Percentiles rank a stretch among this genome's conserved stretches.
Evolutionary conservation across 2,113 vertebrate genomes (phyloP).

Genomic region (Mesoclemmys tuberculata): DNA sequence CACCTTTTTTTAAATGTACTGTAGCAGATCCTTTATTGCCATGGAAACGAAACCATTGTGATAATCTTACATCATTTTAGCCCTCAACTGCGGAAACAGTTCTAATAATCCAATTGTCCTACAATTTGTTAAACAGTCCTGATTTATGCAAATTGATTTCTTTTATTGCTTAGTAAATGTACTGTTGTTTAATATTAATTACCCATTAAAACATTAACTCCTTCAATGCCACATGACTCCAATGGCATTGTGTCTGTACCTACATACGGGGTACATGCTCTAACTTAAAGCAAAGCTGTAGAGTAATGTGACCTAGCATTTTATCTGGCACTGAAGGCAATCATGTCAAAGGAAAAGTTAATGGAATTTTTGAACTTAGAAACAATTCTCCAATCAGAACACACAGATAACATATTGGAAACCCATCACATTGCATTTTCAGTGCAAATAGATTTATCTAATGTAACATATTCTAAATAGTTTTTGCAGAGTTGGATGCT

Average conservation of each 20-base stretch:
- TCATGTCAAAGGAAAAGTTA: background rate
- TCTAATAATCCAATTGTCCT: background rate
- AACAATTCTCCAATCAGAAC: background rate
- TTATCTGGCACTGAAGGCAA: background rate
- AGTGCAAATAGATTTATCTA: background rate
- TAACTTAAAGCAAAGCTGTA: background rate
- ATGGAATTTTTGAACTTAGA: background rate
- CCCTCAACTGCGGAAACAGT: background rate
- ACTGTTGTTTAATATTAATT: background rate
- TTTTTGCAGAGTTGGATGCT: background rate
- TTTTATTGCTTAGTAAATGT: conserved; percentile 3
- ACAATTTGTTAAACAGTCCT: background rate
- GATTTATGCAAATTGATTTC: background rate
- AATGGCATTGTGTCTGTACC: background rate
- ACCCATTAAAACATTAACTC: background rate
- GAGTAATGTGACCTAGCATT: background rate
- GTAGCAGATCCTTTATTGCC: background rate
- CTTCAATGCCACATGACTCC: background rate
- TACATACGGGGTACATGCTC: background rate
- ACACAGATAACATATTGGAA: background rate
- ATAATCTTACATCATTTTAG: background rate
- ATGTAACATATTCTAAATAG: background rate
- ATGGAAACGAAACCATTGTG: background rate
- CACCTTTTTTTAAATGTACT: background rate
- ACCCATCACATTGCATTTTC: fast-evolving